Conservation (phyloP, 2,888 invertebrate species). For the Phortica magna region DNA sequence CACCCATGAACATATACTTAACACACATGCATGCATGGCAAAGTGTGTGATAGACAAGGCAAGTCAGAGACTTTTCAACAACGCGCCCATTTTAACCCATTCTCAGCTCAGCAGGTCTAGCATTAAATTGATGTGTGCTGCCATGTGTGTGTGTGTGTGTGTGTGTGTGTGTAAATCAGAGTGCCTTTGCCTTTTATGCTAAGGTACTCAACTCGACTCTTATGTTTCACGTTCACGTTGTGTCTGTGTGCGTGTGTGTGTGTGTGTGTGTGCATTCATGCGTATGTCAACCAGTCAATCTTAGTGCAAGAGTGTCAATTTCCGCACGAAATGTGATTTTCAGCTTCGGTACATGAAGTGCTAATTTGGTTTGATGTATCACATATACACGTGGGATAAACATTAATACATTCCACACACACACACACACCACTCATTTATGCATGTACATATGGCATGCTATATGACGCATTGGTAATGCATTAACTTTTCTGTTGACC, state of each 20-base stretch:
- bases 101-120: background rate
- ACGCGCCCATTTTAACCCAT: background rate
- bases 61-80: background rate
- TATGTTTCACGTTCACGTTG: background rate
- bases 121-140: slow-evolving; percentile 6
- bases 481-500: slow-evolving; percentile 9
- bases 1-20: background rate
- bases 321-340: slow-evolving; percentile 51
- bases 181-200: too few relatives aligned
- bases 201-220: slow-evolving; percentile 9
- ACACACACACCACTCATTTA: too few relatives aligned
- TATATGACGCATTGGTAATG: background rate
- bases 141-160: slow-evolving; percentile 23
- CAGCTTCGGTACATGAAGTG: slow-evolving; percentile 54
- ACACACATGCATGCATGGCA: background rate
- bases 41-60: background rate
- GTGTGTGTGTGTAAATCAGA: background rate
- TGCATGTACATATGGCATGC: too few relatives aligned
- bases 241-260: slow-evolving; percentile 10
- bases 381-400: slow-evolving; percentile 35
- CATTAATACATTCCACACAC: background rate
- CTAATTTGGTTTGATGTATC: slow-evolving; percentile 66
- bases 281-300: slow-evolving; percentile 47
- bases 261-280: slow-evolving; percentile 29
- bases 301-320: slow-evolving; percentile 45